These are phyloP conservation scores for Limnephilus lunatus DNA, from an alignment of 2,888 invertebrate genomes.

Conservation along the genomic window DNA sequence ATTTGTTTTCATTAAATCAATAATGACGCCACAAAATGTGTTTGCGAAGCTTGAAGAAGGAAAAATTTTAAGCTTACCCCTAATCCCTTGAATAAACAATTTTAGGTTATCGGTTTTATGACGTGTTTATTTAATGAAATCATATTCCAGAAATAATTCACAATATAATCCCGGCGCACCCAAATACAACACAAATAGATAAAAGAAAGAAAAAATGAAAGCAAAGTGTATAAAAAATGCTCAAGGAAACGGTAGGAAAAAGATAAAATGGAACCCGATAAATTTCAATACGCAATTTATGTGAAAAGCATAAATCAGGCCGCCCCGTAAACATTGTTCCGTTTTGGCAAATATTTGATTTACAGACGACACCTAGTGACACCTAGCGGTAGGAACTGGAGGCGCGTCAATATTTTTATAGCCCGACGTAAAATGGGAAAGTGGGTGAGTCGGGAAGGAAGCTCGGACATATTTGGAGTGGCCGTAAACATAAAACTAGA, in stretches of 20 bases:
- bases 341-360: constrained; percentile 65
- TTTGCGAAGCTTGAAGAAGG: too few species aligned
- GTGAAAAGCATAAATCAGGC: constrained; percentile 64
- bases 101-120: not conserved
- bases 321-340: constrained; percentile 62
- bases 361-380: constrained; percentile 51
- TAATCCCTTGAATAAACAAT: too few species aligned
- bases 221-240: not conserved
- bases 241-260: constrained; percentile 31
- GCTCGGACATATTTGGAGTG: not conserved
- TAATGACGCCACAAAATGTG: too few species aligned
- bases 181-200: not conserved
- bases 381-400: constrained; percentile 34
- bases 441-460: not conserved
- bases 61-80: too few species aligned
- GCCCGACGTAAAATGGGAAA: constrained; percentile 44
- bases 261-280: constrained; percentile 60
- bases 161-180: not conserved
- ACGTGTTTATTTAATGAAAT: not conserved
- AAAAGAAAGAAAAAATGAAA: constrained; percentile 22
- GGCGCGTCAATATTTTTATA: constrained; percentile 61
- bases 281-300: constrained; percentile 65
- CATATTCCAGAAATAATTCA: constrained; percentile 3
- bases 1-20: too few species aligned
- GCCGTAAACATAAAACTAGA: constrained; percentile 6